Base-by-base conservation (phyloP, 2,113 vertebrate genomes). In the Piprites chloris region DNA sequence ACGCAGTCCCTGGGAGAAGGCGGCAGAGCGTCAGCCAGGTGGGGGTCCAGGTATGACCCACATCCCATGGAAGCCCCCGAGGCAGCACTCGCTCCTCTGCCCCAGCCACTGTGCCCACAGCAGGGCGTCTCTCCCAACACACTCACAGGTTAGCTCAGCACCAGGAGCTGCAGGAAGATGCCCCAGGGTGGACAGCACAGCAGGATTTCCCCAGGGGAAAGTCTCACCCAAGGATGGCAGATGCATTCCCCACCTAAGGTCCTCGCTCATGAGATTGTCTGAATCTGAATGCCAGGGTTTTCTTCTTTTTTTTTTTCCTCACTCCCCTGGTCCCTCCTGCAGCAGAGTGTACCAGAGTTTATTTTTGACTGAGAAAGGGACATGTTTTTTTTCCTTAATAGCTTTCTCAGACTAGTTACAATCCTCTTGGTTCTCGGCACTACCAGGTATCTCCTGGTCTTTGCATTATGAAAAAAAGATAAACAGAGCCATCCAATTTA, bases 1-100 rank as follows among this genome's bases (percentile, higher is more conserved):
- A 99, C 65, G 68, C 99, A 99, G 93, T 99, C 99, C 97, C 99
- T 99, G 96, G 23, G 42, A 93, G 11, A 58, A 93, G 5, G 33
- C 44, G 18, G 59, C 8, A 91, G 27, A 92, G 15, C 46, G 23
- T 97, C 81, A 95, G 62, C 23, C n/a, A 56, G 26, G 49, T 49
- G 14, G 39, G 21, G 18, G 32, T 6, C 11, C 46, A 79, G 50
- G 30, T n/a, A 27, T 33, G 52, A 59, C 30, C 81, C 69, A n/a
- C 17, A 77, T 2, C 27, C 35, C 47, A 7, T 2, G 24, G 52
- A 35, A 93, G 53, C 5, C 32, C 27, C 42, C 15, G 4, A 12
- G 22, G 27, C 62, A 91, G 28, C 47, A 8, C 24, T 15, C 2
- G 1, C 23, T 56, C 71, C 62, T 49, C 82, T 16, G 1, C 12